phyloP scores from a whole-genome alignment of 2,797 vertebrate species.

The Melanotaenia trifasciata region DNA sequence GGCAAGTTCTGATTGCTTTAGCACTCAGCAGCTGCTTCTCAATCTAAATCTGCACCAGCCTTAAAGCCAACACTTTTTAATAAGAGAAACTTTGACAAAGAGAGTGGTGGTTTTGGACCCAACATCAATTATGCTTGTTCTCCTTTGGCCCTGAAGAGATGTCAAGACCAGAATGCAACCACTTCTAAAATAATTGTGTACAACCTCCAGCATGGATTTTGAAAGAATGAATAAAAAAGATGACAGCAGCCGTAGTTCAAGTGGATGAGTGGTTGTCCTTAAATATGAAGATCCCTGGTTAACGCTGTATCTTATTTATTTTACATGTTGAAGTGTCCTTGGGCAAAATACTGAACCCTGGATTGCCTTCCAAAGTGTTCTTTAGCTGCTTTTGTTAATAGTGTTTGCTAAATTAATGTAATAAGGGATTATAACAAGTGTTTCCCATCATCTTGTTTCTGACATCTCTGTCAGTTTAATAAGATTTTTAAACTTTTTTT shows the following conservation, averaged over 20 bases:
- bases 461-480: not conserved
- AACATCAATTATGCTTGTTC: not conserved
- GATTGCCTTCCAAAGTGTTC: not conserved
- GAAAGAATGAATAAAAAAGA: too few species aligned
- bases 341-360: too few species aligned
- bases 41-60: not conserved
- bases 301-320: too few species aligned
- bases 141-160: too few species aligned
- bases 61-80: not conserved
- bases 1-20: conserved; percentile 23
- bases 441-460: not conserved
- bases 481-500: too few species aligned
- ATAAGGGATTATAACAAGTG: too few species aligned
- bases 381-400: not conserved
- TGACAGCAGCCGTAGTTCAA: not conserved
- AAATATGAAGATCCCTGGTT: not conserved
- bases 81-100: not conserved
- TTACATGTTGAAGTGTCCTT: not conserved
- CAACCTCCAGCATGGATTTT: too few species aligned
- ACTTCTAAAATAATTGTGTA: too few species aligned
- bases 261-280: not conserved
- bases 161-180: too few species aligned
- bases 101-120: not conserved
- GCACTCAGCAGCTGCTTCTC: not conserved
- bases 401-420: too few species aligned